These are phyloP conservation scores for Panurus biarmicus DNA, from an alignment of 2,113 vertebrate species.

Conservation along the genomic window DNA sequence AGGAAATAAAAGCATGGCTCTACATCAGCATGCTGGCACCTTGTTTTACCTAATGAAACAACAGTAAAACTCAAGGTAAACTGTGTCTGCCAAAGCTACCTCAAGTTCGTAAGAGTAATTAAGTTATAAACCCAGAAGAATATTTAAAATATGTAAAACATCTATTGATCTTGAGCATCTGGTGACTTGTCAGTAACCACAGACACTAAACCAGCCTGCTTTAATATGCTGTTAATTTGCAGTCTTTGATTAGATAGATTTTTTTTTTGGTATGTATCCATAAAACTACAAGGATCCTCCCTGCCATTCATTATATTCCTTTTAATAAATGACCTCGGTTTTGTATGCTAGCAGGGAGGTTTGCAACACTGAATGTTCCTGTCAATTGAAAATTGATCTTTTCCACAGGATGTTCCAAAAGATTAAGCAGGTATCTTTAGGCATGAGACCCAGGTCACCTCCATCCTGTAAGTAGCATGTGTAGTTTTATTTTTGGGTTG, in stretches of 20 bases:
- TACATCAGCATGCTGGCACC: background rate
- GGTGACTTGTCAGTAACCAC: slow-evolving; percentile 36
- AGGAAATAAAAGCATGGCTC: background rate
- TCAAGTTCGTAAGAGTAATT: slow-evolving; percentile 41
- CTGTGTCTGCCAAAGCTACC: slow-evolving; percentile 12
- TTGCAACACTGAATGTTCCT: background rate
- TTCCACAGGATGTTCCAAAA: slow-evolving; percentile 3
- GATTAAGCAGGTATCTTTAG: slow-evolving; percentile 20
- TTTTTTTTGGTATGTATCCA: background rate
- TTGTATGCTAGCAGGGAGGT: slow-evolving; percentile 2
- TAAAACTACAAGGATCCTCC: background rate
- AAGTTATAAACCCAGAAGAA: slow-evolving; percentile 43
- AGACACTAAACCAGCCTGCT: background rate
- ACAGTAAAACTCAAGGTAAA: slow-evolving; percentile 13
- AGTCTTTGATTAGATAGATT: slow-evolving; percentile 6
- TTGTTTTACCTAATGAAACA: background rate
- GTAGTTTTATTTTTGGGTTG: background rate
- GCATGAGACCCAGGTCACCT: background rate
- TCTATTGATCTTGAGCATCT: slow-evolving; percentile 44
- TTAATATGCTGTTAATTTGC: slow-evolving; percentile 14
- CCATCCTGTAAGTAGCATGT: background rate
- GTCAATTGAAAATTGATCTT: slow-evolving; percentile 45
- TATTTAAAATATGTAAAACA: slow-evolving; percentile 40
- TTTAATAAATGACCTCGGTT: slow-evolving; percentile 13
- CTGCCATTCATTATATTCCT: background rate